Evolutionary conservation across 2,113 vertebrate genomes (phyloP), one percentile per base, ranked within the genome.

Genomic region (Caretta caretta): DNA sequence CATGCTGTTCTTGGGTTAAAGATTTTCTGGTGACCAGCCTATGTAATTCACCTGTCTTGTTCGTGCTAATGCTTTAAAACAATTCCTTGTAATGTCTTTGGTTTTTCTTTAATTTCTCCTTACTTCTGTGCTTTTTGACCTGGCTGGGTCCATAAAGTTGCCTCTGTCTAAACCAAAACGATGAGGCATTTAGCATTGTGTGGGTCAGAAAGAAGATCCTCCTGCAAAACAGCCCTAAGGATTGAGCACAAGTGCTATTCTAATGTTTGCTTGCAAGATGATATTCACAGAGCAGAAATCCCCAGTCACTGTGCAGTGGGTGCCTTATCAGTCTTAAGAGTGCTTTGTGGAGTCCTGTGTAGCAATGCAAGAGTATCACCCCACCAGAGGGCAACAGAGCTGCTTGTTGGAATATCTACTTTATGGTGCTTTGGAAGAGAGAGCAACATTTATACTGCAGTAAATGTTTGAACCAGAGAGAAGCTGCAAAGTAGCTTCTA

Each of bases 361-460:
- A 85, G 42, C 35, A 87, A 51, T 84, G 35, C 24, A 10, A 3
- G 1, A 16, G 48, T 29, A 1, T 1, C 48, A 17, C 24, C 46
- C 1, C 42, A 17, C 24, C 56, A 46, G 35, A 22, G 62, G 62
- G 10, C 42, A 4, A 17, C 78, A 35, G 11, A 16, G n/a, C 49
- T 72, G 54, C 20, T 53, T 0, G 46, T 4, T n/a, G 50, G 84
- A 85, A 25, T 83, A 57, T 22, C 10, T 17, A 0, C n/a, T 53
- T 59, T 19, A 22, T 50, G 14, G n/a, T n/a, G 2, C 72, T 46
- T 22, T 76, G 38, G 42, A 76, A 76, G 72, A 46, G 24, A 46
- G 1, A 17, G 31, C 65, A 10, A 24, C 0, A 8, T 27, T 51
- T 53, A 20, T 1, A 0, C 49, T 25, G 4, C 48, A 29, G 24